A percentile compares a stretch with the other conserved stretches of the same genome.
Evolutionary conservation across 2,113 vertebrate genomes (phyloP).

Genomic region (Nothobranchius furzeri): DNA sequence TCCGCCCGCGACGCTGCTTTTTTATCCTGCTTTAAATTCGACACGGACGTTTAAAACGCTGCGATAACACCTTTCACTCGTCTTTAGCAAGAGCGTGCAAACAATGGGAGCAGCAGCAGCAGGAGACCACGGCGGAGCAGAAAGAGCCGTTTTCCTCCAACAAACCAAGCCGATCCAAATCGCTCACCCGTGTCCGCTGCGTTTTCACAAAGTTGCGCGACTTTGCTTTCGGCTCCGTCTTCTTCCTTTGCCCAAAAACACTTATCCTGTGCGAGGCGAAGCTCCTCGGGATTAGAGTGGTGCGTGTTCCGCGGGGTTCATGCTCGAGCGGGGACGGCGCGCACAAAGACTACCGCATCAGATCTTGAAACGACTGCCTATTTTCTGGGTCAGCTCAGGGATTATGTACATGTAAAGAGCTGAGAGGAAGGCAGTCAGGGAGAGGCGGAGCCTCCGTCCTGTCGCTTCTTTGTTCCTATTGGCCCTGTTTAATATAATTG

Average conservation of each 20-base stretch:
- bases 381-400: slow-evolving; percentile 84
- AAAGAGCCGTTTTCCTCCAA: slow-evolving; percentile 34
- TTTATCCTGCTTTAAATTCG: not conserved
- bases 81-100: slow-evolving; percentile 64
- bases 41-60: not conserved
- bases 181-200: slow-evolving; percentile 73
- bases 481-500: slow-evolving; percentile 79
- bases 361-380: slow-evolving; percentile 80
- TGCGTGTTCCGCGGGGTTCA: slow-evolving; percentile 78
- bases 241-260: slow-evolving; percentile 9
- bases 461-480: slow-evolving; percentile 81
- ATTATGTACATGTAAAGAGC: slow-evolving; percentile 82
- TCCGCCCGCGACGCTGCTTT: not conserved
- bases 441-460: slow-evolving; percentile 73
- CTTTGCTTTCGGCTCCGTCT: slow-evolving; percentile 57
- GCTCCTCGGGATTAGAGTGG: slow-evolving; percentile 60
- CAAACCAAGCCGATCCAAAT: slow-evolving; percentile 51
- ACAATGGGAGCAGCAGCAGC: slow-evolving; percentile 72
- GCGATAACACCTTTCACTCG: slow-evolving; percentile 9
- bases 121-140: slow-evolving; percentile 39
- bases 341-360: slow-evolving; percentile 77
- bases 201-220: slow-evolving; percentile 72
- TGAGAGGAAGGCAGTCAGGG: slow-evolving; percentile 72
- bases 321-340: slow-evolving; percentile 66
- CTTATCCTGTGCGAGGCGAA: slow-evolving; percentile 37